Evolutionary conservation across 1,140 invertebrate genomes (phyloP).

Genomic region (Hylaeus anthracinus): DNA sequence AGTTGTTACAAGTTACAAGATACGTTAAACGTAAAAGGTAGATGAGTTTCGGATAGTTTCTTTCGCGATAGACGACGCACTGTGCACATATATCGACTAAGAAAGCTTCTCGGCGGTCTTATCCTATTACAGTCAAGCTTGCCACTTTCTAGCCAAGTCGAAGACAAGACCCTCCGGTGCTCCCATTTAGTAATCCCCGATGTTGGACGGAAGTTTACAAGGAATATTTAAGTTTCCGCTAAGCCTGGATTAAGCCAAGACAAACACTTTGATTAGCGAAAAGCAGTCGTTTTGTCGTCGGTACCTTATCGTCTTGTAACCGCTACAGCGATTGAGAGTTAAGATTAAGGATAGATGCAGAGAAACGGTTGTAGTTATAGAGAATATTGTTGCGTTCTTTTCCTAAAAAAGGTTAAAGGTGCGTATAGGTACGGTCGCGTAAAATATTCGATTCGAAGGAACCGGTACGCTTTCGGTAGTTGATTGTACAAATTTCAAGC

Average conservation of each 20-base stretch:
- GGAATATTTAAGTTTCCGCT: slow-evolving; percentile 79
- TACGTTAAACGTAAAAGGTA: neutral
- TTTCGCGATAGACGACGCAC: slow-evolving; percentile 44
- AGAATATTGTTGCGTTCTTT: neutral
- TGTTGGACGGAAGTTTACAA: slow-evolving; percentile 76
- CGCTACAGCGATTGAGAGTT: slow-evolving; percentile 55
- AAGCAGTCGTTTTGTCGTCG: slow-evolving; percentile 73
- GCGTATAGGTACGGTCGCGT: neutral
- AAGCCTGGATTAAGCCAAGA: slow-evolving; percentile 76
- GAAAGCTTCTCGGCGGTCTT: slow-evolving; percentile 63
- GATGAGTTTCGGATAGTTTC: slow-evolving; percentile 7
- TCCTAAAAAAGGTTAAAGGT: neutral
- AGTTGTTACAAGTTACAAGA: neutral
- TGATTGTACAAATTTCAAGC: neutral
- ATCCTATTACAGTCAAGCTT: slow-evolving; percentile 68
- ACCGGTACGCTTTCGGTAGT: neutral
- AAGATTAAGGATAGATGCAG: slow-evolving; percentile 2
- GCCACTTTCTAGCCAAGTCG: slow-evolving; percentile 67
- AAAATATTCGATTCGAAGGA: neutral
- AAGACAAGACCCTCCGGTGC: slow-evolving; percentile 67
- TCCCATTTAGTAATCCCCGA: slow-evolving; percentile 76
- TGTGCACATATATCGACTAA: slow-evolving; percentile 41
- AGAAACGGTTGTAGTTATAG: neutral
- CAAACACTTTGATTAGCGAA: slow-evolving; percentile 77
- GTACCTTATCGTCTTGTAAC: slow-evolving; percentile 47